These are phyloP conservation scores for Drosophila ogumai DNA, from an alignment of 1,140 invertebrate species.

Conservation along the genomic window DNA sequence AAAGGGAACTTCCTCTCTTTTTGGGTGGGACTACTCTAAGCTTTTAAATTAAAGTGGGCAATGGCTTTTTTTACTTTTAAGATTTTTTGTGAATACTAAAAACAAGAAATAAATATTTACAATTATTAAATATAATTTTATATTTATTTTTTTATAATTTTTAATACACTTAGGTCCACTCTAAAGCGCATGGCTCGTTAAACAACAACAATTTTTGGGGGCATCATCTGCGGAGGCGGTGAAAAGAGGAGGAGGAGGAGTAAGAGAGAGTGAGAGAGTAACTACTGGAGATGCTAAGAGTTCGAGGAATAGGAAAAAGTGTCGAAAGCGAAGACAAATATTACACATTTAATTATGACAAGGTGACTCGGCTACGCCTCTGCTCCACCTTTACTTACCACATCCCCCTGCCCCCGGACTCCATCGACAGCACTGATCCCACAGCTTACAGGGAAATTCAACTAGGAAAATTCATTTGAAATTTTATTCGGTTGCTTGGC, in stretches of 20 bases:
- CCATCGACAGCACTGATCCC: not conserved
- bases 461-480: conserved; percentile 40
- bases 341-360: conserved; percentile 81
- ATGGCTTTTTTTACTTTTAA: not conserved
- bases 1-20: not conserved
- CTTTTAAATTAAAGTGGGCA: not conserved
- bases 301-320: conserved; percentile 52
- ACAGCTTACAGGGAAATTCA: conserved; percentile 41
- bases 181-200: conserved; percentile 43
- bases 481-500: conserved; percentile 37
- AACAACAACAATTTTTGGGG: conserved; percentile 29
- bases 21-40: not conserved
- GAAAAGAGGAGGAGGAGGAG: not conserved
- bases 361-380: conserved; percentile 40
- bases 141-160: no score
- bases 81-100: not conserved
- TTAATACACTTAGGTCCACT: not conserved
- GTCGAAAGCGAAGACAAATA: conserved; percentile 73
- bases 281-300: conserved; percentile 4
- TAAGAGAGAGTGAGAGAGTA: not conserved
- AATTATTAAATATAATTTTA: no score
- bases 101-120: not conserved
- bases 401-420: not conserved
- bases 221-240: conserved; percentile 22
- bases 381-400: conserved; percentile 11